These are phyloP conservation scores for Sprattus sprattus DNA, from an alignment of 2,113 vertebrate species.

Conservation along the genomic window DNA sequence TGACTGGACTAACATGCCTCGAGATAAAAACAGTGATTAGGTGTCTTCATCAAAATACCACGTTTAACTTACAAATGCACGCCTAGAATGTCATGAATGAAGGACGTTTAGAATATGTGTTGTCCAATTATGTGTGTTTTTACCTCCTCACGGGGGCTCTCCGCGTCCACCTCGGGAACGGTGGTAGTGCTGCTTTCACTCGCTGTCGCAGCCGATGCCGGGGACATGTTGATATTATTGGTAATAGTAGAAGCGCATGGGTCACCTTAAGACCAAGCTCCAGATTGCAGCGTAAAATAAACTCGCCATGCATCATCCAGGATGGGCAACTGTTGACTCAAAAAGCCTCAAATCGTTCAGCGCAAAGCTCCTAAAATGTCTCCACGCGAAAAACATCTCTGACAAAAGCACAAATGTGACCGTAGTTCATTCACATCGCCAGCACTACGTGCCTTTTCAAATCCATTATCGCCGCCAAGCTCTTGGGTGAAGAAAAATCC, in stretches of 20 bases:
- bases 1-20: not conserved
- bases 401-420: not conserved
- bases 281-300: slow-evolving; percentile 45
- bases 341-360: not conserved
- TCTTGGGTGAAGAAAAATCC: not conserved
- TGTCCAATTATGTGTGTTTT: slow-evolving; percentile 24
- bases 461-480: not conserved
- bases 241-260: slow-evolving; percentile 55
- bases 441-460: not conserved
- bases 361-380: not conserved
- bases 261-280: slow-evolving; percentile 52
- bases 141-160: slow-evolving; percentile 70
- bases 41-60: not conserved
- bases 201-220: slow-evolving; percentile 67
- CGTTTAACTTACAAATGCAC: not conserved
- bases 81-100: too few relatives aligned
- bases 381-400: not conserved
- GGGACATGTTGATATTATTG: slow-evolving; percentile 65
- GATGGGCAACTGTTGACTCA: not conserved
- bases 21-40: not conserved
- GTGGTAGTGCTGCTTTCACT: slow-evolving; percentile 66
- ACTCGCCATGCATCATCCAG: slow-evolving; percentile 51
- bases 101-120: not conserved
- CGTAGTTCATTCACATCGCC: not conserved
- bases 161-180: slow-evolving; percentile 63